phyloP scores from a whole-genome alignment of 92 coral and sea anemone genomes.

The Epizoanthus ramosus region DNA sequence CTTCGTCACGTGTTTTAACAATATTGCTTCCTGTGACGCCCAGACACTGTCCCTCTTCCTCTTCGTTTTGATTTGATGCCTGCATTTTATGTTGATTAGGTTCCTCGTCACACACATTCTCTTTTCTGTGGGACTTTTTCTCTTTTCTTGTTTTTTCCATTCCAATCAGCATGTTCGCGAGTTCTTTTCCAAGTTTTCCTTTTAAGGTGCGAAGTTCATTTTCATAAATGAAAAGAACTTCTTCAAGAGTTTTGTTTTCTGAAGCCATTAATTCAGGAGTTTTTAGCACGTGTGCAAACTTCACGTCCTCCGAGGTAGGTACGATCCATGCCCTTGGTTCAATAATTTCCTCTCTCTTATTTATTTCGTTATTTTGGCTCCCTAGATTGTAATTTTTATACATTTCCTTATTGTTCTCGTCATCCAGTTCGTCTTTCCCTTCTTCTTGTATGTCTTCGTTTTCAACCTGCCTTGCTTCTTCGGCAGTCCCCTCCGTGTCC shows the following conservation, averaged over 20 bases:
- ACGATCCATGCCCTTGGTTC: background rate
- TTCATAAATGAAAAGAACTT: conserved; percentile 63
- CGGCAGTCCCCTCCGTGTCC: no score
- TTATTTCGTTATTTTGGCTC: background rate
- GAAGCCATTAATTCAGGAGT: conserved; percentile 58
- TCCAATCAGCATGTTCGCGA: conserved; percentile 41
- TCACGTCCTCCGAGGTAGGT: background rate
- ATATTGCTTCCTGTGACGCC: no score
- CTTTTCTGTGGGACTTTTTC: background rate
- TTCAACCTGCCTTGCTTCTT: no score
- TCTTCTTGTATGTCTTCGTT: no score
- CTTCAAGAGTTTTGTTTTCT: conserved; percentile 56
- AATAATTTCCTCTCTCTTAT: background rate
- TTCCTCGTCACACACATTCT: no score
- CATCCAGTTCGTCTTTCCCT: background rate
- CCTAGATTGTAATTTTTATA: no score
- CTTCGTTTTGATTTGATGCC: no score
- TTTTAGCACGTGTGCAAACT: conserved; percentile 23
- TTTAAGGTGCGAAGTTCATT: conserved; percentile 50
- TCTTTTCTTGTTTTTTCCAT: background rate
- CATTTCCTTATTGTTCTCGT: background rate
- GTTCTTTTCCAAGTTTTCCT: conserved; percentile 56
- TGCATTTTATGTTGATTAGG: no score
- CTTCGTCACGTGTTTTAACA: no score
- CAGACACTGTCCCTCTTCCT: no score